Base-by-base conservation (phyloP, 2,113 vertebrate genomes). In the Leptocoma aspasia region DNA sequence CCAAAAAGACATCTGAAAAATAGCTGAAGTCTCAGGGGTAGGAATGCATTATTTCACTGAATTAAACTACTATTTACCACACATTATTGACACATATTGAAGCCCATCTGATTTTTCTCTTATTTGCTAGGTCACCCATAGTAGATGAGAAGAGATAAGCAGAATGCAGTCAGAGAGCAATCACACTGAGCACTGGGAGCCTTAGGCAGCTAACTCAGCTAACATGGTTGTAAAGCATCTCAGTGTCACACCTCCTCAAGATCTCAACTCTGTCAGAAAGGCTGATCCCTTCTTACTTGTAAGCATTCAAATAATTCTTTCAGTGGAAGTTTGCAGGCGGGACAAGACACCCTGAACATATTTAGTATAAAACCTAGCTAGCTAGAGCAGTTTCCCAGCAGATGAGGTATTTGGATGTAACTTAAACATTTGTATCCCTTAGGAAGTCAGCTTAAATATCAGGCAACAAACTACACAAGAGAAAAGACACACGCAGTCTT, bases 401-500 rank as follows among this genome's bases (percentile, higher is more conserved):
- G 16, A 59, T 4, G 22, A 56, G 44, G 60, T 26, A 79, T 23
- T 53, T 42, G 10, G 10, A 28, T 88, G 47, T 60, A 53, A 76
- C 18, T 60, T 31, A 41, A 21, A 2, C 2, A n/a, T 20, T 16
- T 75, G 15, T 21, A 30, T 12, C 33, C 22, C 20, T 75, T 23
- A 44, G 28, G 22, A 91, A 54, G 15, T 10, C 12, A n/a, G 44
- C 13, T 49, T 60, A 68, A 53, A 2, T 22, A 78, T 6, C 18
- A 79, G 31, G 35, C 61, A 71, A 71, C 45, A 68, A 83, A 77
- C 16, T 17, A 52, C 6, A 1, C 0, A 1, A 60, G 2, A 45
- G 41, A 15, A 57, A 37, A 49, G 17, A 65, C 7, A 19, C 5
- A 39, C 0, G 0, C 37, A 49, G 22, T 10, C 50, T 13, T 56